Evolutionary conservation across 2,113 vertebrate species (phyloP).

Genomic region (Carettochelys insculpta): DNA sequence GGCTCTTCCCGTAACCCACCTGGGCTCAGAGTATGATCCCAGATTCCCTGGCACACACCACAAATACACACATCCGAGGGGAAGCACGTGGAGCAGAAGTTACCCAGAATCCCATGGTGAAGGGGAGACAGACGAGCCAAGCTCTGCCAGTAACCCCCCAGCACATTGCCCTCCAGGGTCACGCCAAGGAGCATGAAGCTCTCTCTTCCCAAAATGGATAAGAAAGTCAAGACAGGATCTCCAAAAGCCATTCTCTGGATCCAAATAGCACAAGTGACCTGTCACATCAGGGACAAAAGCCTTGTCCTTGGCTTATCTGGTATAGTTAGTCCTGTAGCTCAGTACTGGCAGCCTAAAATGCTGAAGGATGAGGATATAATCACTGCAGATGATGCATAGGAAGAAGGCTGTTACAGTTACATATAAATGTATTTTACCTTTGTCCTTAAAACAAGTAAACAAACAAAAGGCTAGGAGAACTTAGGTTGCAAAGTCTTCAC

Average conservation of each 20-base stretch:
- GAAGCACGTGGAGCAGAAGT: neutral
- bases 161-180: no score
- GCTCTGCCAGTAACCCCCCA: neutral
- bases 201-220: neutral
- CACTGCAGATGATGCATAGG: neutral
- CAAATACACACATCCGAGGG: neutral
- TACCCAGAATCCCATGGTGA: neutral
- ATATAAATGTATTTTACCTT: neutral
- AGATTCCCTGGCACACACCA: neutral
- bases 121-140: neutral
- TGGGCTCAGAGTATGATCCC: neutral
- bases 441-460: neutral
- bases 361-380: neutral
- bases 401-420: neutral
- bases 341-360: neutral
- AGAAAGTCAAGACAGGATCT: neutral
- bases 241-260: neutral
- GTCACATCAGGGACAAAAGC: neutral
- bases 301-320: neutral
- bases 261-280: neutral
- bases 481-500: neutral
- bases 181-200: neutral
- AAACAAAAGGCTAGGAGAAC: neutral
- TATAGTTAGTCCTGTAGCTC: neutral
- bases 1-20: conserved; percentile 14